Base-by-base conservation (phyloP, 2,888 invertebrate genomes). In the Melitaea athalia region DNA sequence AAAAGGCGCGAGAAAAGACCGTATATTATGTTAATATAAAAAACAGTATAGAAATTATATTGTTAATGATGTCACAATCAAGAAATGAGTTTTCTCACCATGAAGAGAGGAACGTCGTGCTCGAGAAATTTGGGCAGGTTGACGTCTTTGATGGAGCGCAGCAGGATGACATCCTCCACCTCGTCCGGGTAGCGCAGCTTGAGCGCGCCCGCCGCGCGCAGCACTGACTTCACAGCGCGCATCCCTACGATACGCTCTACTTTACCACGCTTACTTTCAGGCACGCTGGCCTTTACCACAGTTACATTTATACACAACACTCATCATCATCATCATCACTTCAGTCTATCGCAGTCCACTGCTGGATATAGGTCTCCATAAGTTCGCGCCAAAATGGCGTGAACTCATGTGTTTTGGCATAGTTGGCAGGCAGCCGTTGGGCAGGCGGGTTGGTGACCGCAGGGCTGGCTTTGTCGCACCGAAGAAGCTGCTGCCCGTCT, bases 191-290 rank as follows among this genome's bases (percentile, higher is more conserved):
- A 98, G 61, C 97, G 95, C 38, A 98, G 89, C 84, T 99, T 99
- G 31, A 99, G 88, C 52, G 98, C 97, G 11, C 97, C 98, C 0
- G 98, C 98, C 0, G 98, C 98, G 67, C 97, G 95, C 53, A 99
- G 87, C 0, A 99, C 99, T 0, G 97, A 97, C 82, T 99, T 99
- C 0, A 99, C 98, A 0, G 99, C 98, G 72, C 99, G 93, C 98
- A 99, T 98, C 8, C 96, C 95, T 95, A 33, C 5, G 52, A 53
- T 4, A 33, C 47, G 47, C 6, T 14, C 0, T 5, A 12, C 11
- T 14, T 47, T 47, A 47, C 45, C 12, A 14, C 14, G 45, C 45
- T 47, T 47, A 47, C 12, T 14, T 47, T 47, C 52, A 47, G 47
- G n/a, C 47, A n/a, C n/a, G 14, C n/a, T 38, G 24, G 24, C 1